Percentiles rank a stretch among this genome's conserved stretches.
These are phyloP conservation scores for Sphecodes monilicornis DNA, from an alignment of 2,888 invertebrate genomes.

Conservation along the genomic window DNA sequence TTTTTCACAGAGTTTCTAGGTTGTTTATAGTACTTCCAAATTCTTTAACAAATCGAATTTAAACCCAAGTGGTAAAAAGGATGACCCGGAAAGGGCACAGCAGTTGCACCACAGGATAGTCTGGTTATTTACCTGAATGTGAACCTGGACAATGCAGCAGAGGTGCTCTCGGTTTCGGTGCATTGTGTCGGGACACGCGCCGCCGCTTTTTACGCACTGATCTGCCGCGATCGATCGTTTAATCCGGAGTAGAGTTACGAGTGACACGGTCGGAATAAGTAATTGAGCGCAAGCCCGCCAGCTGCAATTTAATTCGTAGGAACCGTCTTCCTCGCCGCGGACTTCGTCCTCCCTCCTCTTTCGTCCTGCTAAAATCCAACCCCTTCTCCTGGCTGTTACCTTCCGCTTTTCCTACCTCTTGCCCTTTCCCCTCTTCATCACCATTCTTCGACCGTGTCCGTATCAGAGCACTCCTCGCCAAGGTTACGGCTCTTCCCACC, in stretches of 20 bases:
- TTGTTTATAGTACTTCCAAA: too few species aligned
- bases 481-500: slow-evolving; percentile 53
- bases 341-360: background rate
- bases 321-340: slow-evolving; percentile 26
- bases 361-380: background rate
- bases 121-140: slow-evolving; percentile 38
- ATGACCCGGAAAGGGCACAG: background rate
- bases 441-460: background rate
- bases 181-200: slow-evolving; percentile 42
- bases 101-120: background rate
- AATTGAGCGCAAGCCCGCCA: slow-evolving; percentile 63
- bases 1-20: too few species aligned
- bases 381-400: background rate
- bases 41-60: too few species aligned
- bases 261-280: slow-evolving; percentile 71
- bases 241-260: slow-evolving; percentile 75
- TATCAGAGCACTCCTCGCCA: background rate
- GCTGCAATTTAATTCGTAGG: slow-evolving; percentile 69
- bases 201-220: slow-evolving; percentile 71
- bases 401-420: background rate
- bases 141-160: background rate
- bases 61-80: too few species aligned
- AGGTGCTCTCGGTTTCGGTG: background rate
- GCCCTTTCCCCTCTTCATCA: background rate
- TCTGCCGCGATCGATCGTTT: slow-evolving; percentile 73